A percentile compares a stretch with the other conserved stretches of the same genome.
phyloP scores from a whole-genome alignment of 2,888 invertebrate genomes.

The Eulithis prunata region DNA sequence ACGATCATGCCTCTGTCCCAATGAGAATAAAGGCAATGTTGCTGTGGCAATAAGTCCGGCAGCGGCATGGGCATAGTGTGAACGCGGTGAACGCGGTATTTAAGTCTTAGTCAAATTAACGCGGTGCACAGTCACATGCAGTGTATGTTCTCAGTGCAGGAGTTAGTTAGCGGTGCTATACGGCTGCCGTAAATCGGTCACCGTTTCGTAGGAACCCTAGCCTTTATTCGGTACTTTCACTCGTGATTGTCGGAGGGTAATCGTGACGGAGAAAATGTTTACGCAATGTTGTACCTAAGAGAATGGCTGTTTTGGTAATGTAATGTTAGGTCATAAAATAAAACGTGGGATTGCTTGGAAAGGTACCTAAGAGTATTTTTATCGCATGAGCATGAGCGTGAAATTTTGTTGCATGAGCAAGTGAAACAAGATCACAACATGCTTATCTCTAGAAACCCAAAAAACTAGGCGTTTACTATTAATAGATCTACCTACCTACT shows the following conservation, averaged over 20 bases:
- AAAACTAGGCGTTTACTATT: too few species aligned
- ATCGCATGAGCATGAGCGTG: not conserved
- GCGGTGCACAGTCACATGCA: too few species aligned
- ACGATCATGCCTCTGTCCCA: too few species aligned
- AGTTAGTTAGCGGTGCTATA: not conserved
- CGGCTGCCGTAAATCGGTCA: not conserved
- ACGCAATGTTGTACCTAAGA: conserved; percentile 40
- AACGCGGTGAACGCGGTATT: too few species aligned
- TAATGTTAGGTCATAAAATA: conserved; percentile 37
- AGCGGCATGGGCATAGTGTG: too few species aligned
- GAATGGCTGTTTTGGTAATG: conserved; percentile 33
- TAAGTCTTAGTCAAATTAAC: too few species aligned
- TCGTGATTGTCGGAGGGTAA: conserved; percentile 38
- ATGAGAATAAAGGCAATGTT: too few species aligned
- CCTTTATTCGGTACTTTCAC: conserved; percentile 41
- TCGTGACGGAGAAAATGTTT: conserved; percentile 38
- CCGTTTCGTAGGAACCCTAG: conserved; percentile 1
- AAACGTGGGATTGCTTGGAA: conserved; percentile 21
- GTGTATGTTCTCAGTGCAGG: too few species aligned
- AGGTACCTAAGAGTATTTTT: not conserved
- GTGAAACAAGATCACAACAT: too few species aligned
- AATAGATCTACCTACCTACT: too few species aligned
- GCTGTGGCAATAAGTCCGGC: too few species aligned
- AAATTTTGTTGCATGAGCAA: conserved; percentile 2
- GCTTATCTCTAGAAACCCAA: too few species aligned